phyloP scores from a whole-genome alignment of 2,888 invertebrate genomes.

The Xylocampa areola region DNA sequence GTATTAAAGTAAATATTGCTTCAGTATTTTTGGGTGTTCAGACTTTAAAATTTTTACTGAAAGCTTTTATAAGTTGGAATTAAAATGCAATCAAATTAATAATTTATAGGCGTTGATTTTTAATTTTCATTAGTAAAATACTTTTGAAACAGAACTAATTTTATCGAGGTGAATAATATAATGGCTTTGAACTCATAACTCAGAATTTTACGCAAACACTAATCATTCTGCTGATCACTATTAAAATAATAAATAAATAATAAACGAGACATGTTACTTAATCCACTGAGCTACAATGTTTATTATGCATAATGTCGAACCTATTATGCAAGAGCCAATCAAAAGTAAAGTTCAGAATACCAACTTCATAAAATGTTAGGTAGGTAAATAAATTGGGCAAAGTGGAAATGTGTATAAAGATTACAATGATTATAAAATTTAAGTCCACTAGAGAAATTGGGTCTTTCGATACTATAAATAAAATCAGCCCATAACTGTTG shows the following conservation, averaged over 20 bases:
- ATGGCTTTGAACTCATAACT: neutral
- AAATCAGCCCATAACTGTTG: too few relatives aligned
- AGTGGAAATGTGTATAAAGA: too few relatives aligned
- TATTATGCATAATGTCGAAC: conserved; percentile 16
- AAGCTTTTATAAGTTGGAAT: neutral
- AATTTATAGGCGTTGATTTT: neutral
- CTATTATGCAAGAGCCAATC: conserved; percentile 34
- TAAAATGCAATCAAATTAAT: neutral
- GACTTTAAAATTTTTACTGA: neutral
- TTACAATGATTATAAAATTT: too few relatives aligned
- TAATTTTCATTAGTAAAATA: neutral
- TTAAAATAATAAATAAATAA: conserved; percentile 7
- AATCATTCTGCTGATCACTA: conserved; percentile 3
- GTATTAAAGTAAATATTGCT: conserved; percentile 1
- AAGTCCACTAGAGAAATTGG: too few relatives aligned
- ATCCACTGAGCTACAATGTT: conserved; percentile 16
- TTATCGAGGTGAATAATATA: neutral
- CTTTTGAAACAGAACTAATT: neutral
- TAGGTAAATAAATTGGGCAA: too few relatives aligned
- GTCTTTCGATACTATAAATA: too few relatives aligned
- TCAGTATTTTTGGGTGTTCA: neutral
- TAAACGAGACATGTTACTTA: conserved; percentile 28
- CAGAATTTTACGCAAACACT: neutral
- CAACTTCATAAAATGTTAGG: neutral
- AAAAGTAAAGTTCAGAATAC: conserved; percentile 18